Evolutionary conservation across 2,888 invertebrate species (phyloP).

Genomic region (Tortricodes alternella): DNA sequence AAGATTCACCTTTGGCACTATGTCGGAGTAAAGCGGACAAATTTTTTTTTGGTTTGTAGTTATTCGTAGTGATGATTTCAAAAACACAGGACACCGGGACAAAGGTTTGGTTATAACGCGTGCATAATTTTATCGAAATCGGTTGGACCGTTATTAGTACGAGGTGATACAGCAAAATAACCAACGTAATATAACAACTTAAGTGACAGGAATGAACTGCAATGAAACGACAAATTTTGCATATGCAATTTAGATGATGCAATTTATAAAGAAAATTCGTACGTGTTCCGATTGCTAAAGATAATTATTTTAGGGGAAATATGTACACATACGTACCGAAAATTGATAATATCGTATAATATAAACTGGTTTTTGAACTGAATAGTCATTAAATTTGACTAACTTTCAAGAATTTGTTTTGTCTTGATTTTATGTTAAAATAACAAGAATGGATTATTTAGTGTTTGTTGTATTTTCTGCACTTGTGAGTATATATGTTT

Average conservation of each 20-base stretch:
- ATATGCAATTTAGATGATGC: not conserved
- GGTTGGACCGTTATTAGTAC: too few species aligned
- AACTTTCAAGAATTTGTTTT: too few species aligned
- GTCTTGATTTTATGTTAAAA: not conserved
- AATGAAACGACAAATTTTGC: not conserved
- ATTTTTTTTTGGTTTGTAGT: too few species aligned
- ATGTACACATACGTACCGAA: not conserved
- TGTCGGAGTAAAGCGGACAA: too few species aligned
- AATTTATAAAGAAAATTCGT: conserved; percentile 2
- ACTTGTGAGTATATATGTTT: not conserved
- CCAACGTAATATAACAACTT: too few species aligned
- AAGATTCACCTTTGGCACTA: too few species aligned
- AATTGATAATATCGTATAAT: not conserved
- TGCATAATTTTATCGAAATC: too few species aligned
- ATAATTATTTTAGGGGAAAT: conserved; percentile 2
- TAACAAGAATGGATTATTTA: not conserved
- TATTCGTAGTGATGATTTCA: too few species aligned
- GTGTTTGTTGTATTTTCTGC: not conserved
- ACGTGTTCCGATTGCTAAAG: conserved; percentile 4
- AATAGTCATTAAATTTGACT: not conserved
- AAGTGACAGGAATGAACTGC: not conserved
- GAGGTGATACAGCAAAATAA: too few species aligned
- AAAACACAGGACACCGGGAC: too few species aligned
- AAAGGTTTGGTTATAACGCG: too few species aligned
- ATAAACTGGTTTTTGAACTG: not conserved